phyloP scores from a whole-genome alignment of 1,140 invertebrate genomes.

The Brachionus plicatilis region DNA sequence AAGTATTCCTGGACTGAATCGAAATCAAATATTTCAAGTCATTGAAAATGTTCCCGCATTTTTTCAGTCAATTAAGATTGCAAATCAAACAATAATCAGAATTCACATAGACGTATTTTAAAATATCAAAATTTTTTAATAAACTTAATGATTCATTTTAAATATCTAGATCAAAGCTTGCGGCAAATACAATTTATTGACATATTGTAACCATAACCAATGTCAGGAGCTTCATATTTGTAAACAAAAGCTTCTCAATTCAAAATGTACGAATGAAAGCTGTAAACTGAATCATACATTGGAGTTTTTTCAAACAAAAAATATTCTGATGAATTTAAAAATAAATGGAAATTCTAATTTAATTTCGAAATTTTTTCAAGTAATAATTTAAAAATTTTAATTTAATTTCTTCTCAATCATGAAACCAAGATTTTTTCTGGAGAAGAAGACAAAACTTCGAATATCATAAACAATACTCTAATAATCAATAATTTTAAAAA shows the following conservation, averaged over 20 bases:
- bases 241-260: not conserved
- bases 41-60: not conserved
- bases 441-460: not conserved
- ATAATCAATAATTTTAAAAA: not conserved
- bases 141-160: not conserved
- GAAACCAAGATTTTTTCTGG: no score
- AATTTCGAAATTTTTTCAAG: not conserved
- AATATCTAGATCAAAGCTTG: not conserved
- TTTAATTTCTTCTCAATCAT: not conserved
- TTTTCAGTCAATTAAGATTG: not conserved
- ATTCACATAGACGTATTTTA: not conserved
- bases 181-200: not conserved
- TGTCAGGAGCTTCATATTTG: not conserved
- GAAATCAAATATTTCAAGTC: not conserved
- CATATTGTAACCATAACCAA: not conserved
- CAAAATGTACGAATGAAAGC: not conserved
- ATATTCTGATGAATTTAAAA: not conserved
- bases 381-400: not conserved
- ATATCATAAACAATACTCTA: no score
- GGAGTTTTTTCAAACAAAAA: not conserved
- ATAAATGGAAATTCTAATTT: not conserved
- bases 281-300: not conserved
- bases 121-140: not conserved
- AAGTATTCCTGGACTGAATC: not conserved
- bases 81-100: not conserved